phyloP scores from a whole-genome alignment of 2,113 vertebrate genomes.

The Podarcis cretensis region DNA sequence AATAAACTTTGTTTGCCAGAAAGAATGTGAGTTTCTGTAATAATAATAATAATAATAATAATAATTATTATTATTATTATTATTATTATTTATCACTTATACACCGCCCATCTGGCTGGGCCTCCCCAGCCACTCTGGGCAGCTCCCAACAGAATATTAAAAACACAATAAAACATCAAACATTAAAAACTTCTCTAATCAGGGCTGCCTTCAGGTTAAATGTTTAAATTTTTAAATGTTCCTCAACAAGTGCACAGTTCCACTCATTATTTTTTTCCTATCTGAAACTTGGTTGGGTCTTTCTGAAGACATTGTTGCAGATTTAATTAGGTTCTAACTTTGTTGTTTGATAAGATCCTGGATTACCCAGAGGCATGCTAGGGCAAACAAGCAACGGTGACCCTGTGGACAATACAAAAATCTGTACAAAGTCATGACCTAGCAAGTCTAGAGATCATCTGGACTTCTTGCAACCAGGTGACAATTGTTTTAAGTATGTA shows the following conservation, averaged over 20 bases:
- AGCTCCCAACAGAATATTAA: too few relatives aligned
- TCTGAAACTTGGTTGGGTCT: not conserved
- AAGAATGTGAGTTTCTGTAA: not conserved
- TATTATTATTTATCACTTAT: too few relatives aligned
- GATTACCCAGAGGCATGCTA: not conserved
- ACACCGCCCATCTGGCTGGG: too few relatives aligned
- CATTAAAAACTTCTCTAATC: too few relatives aligned
- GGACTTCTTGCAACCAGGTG: not conserved
- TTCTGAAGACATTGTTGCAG: not conserved
- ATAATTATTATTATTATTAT: too few relatives aligned
- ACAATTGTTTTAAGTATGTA: too few relatives aligned
- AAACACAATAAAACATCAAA: too few relatives aligned
- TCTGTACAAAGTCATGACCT: not conserved
- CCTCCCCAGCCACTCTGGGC: too few relatives aligned
- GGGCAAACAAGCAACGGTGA: not conserved
- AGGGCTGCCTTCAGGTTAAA: not conserved
- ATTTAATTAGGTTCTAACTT: not conserved
- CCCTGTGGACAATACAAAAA: not conserved
- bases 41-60: too few relatives aligned
- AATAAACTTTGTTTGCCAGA: not conserved
- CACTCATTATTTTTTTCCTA: not conserved
- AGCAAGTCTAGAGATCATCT: not conserved
- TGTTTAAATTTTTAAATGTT: not conserved
- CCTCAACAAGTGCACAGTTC: not conserved
- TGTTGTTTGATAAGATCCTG: not conserved